Conservation (phyloP, 2,888 invertebrate species). For the Microplitis manilae region DNA sequence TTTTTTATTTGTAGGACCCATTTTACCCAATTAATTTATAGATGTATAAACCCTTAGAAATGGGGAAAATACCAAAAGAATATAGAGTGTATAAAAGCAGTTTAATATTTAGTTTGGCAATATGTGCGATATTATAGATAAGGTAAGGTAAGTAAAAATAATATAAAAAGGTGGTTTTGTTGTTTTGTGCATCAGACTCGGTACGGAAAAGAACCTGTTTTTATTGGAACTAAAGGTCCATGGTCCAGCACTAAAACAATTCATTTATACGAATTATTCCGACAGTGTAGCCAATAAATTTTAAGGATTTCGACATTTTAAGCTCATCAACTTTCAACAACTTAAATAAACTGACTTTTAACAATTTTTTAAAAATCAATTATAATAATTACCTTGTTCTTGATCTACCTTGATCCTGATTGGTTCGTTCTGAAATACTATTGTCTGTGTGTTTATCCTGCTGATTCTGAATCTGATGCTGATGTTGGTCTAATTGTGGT, state of each 20-base stretch:
- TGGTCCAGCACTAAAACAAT: constrained; percentile 5
- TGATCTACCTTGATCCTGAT: constrained; percentile 55
- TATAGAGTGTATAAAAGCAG: too few relatives aligned
- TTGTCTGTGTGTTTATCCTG: constrained; percentile 39
- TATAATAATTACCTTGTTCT: constrained; percentile 58
- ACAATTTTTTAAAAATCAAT: constrained; percentile 27
- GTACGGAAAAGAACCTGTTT: background rate
- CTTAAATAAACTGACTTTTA: constrained; percentile 7
- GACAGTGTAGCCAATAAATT: background rate
- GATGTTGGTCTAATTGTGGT: constrained; percentile 40
- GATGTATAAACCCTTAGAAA: too few relatives aligned
- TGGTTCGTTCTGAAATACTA: constrained; percentile 51
- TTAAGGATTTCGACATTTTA: constrained; percentile 18
- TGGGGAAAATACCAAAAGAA: too few relatives aligned
- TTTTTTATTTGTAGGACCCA: too few relatives aligned
- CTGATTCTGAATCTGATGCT: constrained; percentile 48
- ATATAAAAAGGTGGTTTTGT: background rate
- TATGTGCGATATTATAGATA: too few relatives aligned
- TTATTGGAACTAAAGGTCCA: background rate
- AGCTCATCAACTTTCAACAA: background rate
- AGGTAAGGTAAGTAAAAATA: background rate
- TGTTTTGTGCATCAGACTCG: background rate
- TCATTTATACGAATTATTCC: constrained; percentile 35
- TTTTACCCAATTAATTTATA: too few relatives aligned
- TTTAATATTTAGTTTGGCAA: too few relatives aligned